Evolutionary conservation across 2,888 invertebrate species (phyloP).

Genomic region (Agriopis leucophaearia): DNA sequence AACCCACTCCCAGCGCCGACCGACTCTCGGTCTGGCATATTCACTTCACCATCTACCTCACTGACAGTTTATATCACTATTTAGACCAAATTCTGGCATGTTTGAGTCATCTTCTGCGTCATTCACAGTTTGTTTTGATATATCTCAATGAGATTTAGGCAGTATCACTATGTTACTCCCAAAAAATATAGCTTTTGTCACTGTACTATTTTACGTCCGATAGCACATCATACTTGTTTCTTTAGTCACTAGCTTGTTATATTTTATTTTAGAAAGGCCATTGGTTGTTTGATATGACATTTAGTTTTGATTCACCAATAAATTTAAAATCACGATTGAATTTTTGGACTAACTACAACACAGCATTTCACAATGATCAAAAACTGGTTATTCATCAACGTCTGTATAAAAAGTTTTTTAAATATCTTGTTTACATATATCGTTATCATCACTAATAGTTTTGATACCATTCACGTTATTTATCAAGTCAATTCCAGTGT

Average conservation of each 20-base stretch:
- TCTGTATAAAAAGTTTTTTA: background rate
- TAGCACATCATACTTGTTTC: conserved; percentile 11
- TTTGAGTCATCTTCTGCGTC: conserved; percentile 4
- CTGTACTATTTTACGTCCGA: conserved; percentile 21
- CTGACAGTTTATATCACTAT: conserved; percentile 39
- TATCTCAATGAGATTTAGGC: background rate
- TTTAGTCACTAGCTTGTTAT: background rate
- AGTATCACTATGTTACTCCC: background rate
- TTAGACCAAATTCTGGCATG: conserved; percentile 47
- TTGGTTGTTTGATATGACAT: background rate
- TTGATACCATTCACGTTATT: conserved; percentile 45
- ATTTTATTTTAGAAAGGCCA: background rate
- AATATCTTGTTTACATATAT: background rate
- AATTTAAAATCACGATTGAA: background rate
- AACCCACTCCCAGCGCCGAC: conserved; percentile 86
- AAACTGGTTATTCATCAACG: background rate
- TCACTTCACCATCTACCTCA: conserved; percentile 64
- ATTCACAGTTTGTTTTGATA: background rate
- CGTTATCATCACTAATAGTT: conserved; percentile 36
- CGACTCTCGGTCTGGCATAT: conserved; percentile 85
- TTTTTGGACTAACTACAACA: background rate
- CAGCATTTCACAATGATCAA: background rate
- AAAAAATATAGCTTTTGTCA: conserved; percentile 3
- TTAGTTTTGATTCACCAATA: background rate
- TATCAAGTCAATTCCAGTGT: conserved; percentile 79